These are phyloP conservation scores for Tricholaema leucomelas DNA, from an alignment of 2,113 vertebrate species.

Conservation along the genomic window DNA sequence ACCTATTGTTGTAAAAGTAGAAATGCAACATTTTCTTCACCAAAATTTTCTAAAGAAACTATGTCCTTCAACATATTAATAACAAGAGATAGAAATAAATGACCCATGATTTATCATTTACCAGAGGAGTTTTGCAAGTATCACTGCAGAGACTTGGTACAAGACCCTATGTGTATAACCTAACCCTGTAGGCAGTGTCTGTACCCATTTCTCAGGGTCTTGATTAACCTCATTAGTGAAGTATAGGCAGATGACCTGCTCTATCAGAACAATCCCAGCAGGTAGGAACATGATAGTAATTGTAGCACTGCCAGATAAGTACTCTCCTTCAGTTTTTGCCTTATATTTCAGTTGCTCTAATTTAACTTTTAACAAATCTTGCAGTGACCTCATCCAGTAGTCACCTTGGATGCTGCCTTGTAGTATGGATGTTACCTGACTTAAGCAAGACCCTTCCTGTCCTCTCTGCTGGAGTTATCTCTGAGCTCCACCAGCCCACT, in stretches of 20 bases:
- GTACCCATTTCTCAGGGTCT: constrained; percentile 11
- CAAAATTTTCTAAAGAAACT: not conserved
- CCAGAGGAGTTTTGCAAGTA: not conserved
- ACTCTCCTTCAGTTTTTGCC: not conserved
- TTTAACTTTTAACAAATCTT: not conserved
- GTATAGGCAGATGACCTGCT: constrained; percentile 4
- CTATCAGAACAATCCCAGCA: not conserved
- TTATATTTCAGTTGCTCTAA: not conserved
- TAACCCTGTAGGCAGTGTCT: not conserved
- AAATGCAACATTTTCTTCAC: not conserved
- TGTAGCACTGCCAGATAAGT: not conserved
- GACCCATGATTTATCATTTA: not conserved
- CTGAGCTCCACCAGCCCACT: not conserved
- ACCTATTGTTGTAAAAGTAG: not conserved
- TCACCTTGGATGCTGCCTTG: not conserved
- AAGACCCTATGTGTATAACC: not conserved
- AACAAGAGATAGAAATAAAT: not conserved
- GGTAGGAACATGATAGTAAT: not conserved
- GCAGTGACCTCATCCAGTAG: not conserved
- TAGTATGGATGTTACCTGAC: not conserved
- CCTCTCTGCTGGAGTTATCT: not conserved
- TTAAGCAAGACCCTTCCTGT: not conserved
- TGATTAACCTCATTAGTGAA: constrained; percentile 50
- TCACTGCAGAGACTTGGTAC: not conserved
- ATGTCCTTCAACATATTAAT: not conserved